Base-by-base conservation (phyloP, 2,113 vertebrate genomes). In the Athene noctua region DNA sequence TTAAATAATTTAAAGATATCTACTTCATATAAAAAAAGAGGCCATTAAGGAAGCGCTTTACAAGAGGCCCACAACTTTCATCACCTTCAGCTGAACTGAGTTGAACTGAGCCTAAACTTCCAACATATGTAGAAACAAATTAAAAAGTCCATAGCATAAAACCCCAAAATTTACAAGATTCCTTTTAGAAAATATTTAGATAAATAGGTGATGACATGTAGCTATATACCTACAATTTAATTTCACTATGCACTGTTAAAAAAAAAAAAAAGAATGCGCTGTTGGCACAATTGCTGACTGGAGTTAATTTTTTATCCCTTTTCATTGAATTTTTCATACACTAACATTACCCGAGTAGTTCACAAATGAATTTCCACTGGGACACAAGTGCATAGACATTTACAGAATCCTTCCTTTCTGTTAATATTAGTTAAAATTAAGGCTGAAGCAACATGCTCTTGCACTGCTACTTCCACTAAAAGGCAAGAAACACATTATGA, bases 1-100 rank as follows among this genome's bases (percentile, higher is more conserved):
- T 87, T 97, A 87, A 95, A 96, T 95, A 87, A 96, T 96, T 96
- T 86, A 95, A 93, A 75, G 62, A 7, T 34, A 74, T 34, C 19
- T 82, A n/a, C 29, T 91, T 89, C 17, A 40, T 36, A 20, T 4
- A 17, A 42, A 83, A 44, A n/a, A 47, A 59, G 30, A 65, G 59
- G 15, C 36, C 51, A 93, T 91, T 86, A 91, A 94, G 34, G 54
- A 91, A 89, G 22, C 1, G 3, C n/a, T 87, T 89, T 80, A 81
- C 22, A 74, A 75, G 11, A 71, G 52, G 85, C 8, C 9, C 27
- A 88, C 62, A 82, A n/a, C 5, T 85, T 68, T 17, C 51, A 82
- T 80, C 49, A 93, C 89, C 68, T 96, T 87, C 89, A 95, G 47
- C 14, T 86, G 62, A 97, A 90, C 32, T 17, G 32, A 78, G 29